Conservation (phyloP, 2,888 invertebrate species). For the Pseudolycoriella hygida region DNA sequence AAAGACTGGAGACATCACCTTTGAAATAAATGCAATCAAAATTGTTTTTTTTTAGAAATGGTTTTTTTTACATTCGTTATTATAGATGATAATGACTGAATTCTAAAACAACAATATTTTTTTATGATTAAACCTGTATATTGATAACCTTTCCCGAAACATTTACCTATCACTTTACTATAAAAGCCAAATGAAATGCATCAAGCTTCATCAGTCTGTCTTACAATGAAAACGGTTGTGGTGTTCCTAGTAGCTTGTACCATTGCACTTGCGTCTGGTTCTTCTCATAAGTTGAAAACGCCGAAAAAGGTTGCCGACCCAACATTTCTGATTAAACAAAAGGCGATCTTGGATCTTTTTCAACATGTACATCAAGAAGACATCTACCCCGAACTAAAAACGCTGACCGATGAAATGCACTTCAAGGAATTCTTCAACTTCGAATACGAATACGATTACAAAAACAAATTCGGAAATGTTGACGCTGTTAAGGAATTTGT, state of each 20-base stretch:
- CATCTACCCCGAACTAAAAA: conserved; percentile 16
- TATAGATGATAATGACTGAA: too few species aligned
- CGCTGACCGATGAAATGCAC: conserved; percentile 14
- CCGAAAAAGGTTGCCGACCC: conserved; percentile 1
- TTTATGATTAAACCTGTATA: too few species aligned
- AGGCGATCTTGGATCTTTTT: conserved; percentile 33
- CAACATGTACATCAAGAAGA: conserved; percentile 40
- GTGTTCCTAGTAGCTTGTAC: not conserved
- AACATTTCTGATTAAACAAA: conserved; percentile 30
- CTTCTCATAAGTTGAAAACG: not conserved
- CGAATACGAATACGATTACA: not conserved
- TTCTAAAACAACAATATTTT: too few species aligned
- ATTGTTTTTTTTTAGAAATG: too few species aligned
- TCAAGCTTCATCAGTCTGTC: not conserved
- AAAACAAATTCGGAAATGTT: not conserved
- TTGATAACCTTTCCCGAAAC: too few species aligned
- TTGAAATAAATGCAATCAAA: too few species aligned
- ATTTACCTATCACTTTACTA: too few species aligned
- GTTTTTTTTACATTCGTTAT: too few species aligned
- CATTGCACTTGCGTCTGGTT: not conserved
- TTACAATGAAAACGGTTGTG: conserved; percentile 1
- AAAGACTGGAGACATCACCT: too few species aligned
- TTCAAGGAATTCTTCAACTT: not conserved
- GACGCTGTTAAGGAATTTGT: conserved; percentile 3
- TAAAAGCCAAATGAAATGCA: too few species aligned